Conservation (phyloP, 2,888 invertebrate genomes). For the Drepanosiphum platanoidis region DNA sequence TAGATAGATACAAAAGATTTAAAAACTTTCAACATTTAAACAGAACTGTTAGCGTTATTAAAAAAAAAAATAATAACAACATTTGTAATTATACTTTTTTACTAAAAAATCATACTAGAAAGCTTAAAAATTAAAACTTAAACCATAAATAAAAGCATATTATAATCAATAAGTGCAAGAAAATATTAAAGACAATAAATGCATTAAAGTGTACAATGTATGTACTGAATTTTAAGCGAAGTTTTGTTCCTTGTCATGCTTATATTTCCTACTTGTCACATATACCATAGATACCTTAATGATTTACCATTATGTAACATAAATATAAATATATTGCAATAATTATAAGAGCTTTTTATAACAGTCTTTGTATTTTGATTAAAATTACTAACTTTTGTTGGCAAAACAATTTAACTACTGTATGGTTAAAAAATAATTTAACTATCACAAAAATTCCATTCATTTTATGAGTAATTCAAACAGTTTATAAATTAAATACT, state of each 20-base stretch:
- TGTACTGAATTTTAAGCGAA: slow-evolving; percentile 37
- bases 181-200: slow-evolving; percentile 36
- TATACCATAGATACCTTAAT: not conserved
- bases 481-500: not conserved
- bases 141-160: slow-evolving; percentile 48
- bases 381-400: not conserved
- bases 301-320: not conserved
- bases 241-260: slow-evolving; percentile 49
- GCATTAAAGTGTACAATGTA: slow-evolving; percentile 22
- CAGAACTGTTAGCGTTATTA: not conserved
- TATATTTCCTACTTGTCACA: slow-evolving; percentile 2
- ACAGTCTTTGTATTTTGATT: slow-evolving; percentile 12
- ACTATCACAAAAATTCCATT: not conserved
- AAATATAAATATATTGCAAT: not conserved
- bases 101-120: slow-evolving; percentile 7
- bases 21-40: not conserved
- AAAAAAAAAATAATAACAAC: slow-evolving; percentile 11
- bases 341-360: not conserved
- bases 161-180: slow-evolving; percentile 25
- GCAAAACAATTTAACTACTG: not conserved
- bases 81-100: not conserved
- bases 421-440: not conserved
- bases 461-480: not conserved
- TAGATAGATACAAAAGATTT: slow-evolving; percentile 11
- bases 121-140: slow-evolving; percentile 33